Conservation (phyloP, 2,797 vertebrate genomes). For the Poecile montanus region DNA sequence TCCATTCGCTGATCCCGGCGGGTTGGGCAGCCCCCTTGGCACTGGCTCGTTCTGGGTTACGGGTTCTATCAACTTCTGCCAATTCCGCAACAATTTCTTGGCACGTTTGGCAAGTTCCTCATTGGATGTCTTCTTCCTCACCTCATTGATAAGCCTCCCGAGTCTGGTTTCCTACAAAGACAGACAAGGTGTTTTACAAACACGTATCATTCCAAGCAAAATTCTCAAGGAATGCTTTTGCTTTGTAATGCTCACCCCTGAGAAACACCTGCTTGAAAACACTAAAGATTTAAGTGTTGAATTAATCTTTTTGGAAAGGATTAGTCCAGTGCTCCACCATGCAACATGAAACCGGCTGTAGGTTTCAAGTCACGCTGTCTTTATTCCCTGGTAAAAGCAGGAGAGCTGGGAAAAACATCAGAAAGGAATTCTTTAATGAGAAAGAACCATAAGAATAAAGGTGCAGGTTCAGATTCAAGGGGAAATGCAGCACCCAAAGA, state of each 20-base stretch:
- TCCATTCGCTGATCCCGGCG: conserved; percentile 86
- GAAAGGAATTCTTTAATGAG: not conserved
- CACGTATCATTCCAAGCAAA: not conserved
- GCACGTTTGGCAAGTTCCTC: conserved; percentile 93
- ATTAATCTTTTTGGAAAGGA: not conserved
- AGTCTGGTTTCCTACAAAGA: conserved; percentile 89
- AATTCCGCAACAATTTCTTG: conserved; percentile 90
- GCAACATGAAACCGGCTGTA: fast-evolving
- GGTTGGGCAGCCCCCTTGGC: conserved; percentile 79
- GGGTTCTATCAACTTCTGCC: conserved; percentile 92
- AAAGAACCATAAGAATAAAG: not conserved
- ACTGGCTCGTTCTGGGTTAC: conserved; percentile 78
- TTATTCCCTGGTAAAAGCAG: not conserved
- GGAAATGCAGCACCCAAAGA: not conserved
- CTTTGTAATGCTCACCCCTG: not conserved
- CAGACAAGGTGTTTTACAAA: conserved; percentile 23
- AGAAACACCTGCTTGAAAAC: not conserved
- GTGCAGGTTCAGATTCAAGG: not conserved
- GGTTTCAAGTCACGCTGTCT: not conserved
- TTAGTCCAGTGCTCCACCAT: not conserved
- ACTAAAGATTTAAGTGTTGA: not conserved
- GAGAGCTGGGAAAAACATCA: not conserved
- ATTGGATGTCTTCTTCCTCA: conserved; percentile 92
- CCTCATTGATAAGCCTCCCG: conserved; percentile 94
- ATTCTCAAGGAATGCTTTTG: not conserved